Evolutionary conservation across 1,140 invertebrate species (phyloP), one percentile per base, ranked within the genome.

Genomic region (Homarus americanus): DNA sequence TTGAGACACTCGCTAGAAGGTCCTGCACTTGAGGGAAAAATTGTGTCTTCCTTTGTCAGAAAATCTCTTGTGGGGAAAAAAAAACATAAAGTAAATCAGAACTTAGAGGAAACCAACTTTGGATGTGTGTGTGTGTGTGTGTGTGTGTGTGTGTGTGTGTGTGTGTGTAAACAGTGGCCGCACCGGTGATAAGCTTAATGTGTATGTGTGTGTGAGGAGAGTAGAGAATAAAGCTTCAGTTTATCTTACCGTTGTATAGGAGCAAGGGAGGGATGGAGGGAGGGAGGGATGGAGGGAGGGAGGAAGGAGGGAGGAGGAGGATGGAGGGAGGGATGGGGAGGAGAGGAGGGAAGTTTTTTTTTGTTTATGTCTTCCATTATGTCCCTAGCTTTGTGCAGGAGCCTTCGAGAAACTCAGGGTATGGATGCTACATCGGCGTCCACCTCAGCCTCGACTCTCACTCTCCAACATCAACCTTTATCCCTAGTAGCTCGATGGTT

Each of bases 291-390:
- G 9, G 0, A 49, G 44, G 44, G 44, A 17, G 0, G 17, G 44
- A 20, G 53, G 24, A 24, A 20, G 20, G 24, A 24, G 17, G 53
- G 17, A 58, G 20, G 44, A 58, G 20, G 4, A 20, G 20, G 53
- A 58, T 1, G 24, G 53, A 58, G 53, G 24, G 53, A 58, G 53
- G 24, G 53, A 58, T n/a, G 24, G 53, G 24, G 53, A 58, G 53
- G 53, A 58, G 53, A 82, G 87, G 58, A 78, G 82, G 87, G 63
- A 63, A 89, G 87, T 89, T 87, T 84, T 82, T 73, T 63, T 88
- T 88, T 89, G 78, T 89, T 89, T 89, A 89, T 89, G 79, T 89
- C 87, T 83, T 82, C 87, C 79, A 83, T 89, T 89, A 89, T 89
- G 69, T 73, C 83, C 79, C 66, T 75, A 82, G 87, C 79, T 89